A percentile compares a stretch with the other conserved stretches of the same genome.
These are phyloP conservation scores for Heliconius cydno DNA, from an alignment of 2,888 invertebrate genomes.

Conservation along the genomic window DNA sequence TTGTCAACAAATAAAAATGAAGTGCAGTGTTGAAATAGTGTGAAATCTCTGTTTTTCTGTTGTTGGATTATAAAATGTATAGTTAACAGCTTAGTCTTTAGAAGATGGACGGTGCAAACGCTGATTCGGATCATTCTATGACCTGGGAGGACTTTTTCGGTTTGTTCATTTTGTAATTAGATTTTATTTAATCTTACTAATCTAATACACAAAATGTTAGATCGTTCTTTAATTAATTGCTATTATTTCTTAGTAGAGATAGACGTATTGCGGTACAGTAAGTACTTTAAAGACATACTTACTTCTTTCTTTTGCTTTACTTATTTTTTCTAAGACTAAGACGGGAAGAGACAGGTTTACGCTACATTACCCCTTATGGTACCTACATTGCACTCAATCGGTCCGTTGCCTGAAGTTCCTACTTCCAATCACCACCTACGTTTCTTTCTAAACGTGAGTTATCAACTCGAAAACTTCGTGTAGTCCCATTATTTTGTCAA, in stretches of 20 bases:
- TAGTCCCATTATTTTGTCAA: slow-evolving; percentile 10
- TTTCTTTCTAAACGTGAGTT: slow-evolving; percentile 58
- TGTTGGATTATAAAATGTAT: slow-evolving; percentile 53
- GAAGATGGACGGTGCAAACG: slow-evolving; percentile 81
- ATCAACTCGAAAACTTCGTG: slow-evolving; percentile 50
- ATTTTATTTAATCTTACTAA: slow-evolving; percentile 14
- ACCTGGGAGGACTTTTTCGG: slow-evolving; percentile 90
- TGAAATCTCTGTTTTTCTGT: slow-evolving; percentile 47
- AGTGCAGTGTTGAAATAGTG: slow-evolving; percentile 44
- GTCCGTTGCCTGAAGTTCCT: slow-evolving; percentile 58
- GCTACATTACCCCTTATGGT: slow-evolving; percentile 70
- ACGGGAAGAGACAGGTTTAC: slow-evolving; percentile 65
- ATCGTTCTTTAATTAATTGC: not conserved
- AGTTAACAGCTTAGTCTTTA: slow-evolving; percentile 59
- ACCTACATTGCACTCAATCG: slow-evolving; percentile 54
- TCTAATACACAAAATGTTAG: not conserved
- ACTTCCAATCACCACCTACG: slow-evolving; percentile 51
- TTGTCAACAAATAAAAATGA: slow-evolving; percentile 70
- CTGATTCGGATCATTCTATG: slow-evolving; percentile 87
- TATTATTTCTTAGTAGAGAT: not conserved
- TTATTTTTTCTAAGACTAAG: slow-evolving; percentile 60
- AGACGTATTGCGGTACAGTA: slow-evolving; percentile 2
- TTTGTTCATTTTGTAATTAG: slow-evolving; percentile 64
- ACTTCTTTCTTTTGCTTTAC: slow-evolving; percentile 23
- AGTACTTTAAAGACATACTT: slow-evolving; percentile 2